These are phyloP conservation scores for Seriola rivoliana DNA, from an alignment of 2,113 vertebrate genomes.

Conservation along the genomic window DNA sequence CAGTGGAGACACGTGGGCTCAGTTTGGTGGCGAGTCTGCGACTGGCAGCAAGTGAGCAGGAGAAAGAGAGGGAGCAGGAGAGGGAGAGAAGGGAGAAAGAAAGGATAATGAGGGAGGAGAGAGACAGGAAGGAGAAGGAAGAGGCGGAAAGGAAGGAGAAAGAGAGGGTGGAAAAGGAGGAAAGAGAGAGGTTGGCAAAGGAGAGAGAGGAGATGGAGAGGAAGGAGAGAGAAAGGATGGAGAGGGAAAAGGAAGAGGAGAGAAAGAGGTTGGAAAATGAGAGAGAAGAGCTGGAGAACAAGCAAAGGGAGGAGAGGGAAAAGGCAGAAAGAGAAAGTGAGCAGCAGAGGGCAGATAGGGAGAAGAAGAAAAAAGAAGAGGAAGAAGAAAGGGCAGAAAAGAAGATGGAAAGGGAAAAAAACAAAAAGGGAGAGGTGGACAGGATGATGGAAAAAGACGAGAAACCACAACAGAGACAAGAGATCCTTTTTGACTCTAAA, in stretches of 20 bases:
- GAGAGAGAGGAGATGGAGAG: background rate
- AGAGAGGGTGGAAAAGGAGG: background rate
- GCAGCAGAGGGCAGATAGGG: background rate
- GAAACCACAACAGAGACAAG: background rate
- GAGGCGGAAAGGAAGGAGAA: background rate
- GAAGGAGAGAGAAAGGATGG: background rate
- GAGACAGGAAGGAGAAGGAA: background rate
- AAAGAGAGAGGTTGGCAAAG: background rate
- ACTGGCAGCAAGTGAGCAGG: slow-evolving; percentile 71
- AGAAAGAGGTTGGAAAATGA: background rate
- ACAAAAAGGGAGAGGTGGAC: background rate
- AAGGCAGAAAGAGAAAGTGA: background rate
- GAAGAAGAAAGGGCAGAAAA: background rate
- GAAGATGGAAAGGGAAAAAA: background rate
- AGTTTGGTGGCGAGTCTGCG: slow-evolving; percentile 72
- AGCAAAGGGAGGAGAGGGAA: background rate
- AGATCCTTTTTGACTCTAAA: background rate
- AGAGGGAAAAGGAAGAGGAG: slow-evolving; percentile 4
- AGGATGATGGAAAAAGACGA: background rate
- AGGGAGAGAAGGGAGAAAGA: slow-evolving; percentile 26
- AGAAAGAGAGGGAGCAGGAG: slow-evolving; percentile 64
- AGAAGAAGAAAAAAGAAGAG: background rate
- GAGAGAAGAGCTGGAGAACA: background rate
- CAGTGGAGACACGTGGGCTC: background rate
- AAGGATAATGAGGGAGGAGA: background rate